phyloP scores from a whole-genome alignment of 2,797 vertebrate species.

The Poeciliopsis gracilis region DNA sequence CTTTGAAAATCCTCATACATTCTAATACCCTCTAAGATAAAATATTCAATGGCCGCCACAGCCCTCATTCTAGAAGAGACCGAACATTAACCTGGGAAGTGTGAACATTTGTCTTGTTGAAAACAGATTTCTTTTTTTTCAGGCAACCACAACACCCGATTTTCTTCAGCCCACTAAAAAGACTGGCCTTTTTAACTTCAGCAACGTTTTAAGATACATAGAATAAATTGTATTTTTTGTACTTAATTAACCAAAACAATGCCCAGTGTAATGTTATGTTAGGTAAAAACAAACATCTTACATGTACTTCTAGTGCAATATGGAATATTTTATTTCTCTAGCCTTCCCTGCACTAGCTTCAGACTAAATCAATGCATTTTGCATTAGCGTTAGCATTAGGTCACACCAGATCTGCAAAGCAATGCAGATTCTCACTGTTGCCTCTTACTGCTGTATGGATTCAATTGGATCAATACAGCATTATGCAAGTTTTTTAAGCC shows the following conservation, averaged over 20 bases:
- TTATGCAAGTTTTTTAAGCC: conserved; percentile 9
- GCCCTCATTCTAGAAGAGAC: not conserved
- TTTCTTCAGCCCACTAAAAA: not conserved
- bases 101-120: not conserved
- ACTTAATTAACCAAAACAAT: not conserved
- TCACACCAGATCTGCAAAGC: conserved; percentile 15
- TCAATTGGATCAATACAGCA: conserved; percentile 21
- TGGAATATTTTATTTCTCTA: not conserved
- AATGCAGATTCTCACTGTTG: conserved; percentile 17
- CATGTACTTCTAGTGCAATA: not conserved
- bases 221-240: not conserved
- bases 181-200: not conserved
- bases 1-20: not conserved
- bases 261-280: not conserved
- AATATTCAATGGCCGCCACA: not conserved
- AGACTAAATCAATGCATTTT: conserved; percentile 26
- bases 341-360: not conserved
- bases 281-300: not conserved
- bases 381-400: conserved; percentile 24
- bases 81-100: not conserved
- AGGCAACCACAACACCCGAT: not conserved
- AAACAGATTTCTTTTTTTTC: not conserved
- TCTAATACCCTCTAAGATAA: not conserved
- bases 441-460: conserved; percentile 27
- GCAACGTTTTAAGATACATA: not conserved